Conservation (phyloP, 37 sponge, comb jelly and placozoan genomes). For the Hormiphora californensis region DNA sequence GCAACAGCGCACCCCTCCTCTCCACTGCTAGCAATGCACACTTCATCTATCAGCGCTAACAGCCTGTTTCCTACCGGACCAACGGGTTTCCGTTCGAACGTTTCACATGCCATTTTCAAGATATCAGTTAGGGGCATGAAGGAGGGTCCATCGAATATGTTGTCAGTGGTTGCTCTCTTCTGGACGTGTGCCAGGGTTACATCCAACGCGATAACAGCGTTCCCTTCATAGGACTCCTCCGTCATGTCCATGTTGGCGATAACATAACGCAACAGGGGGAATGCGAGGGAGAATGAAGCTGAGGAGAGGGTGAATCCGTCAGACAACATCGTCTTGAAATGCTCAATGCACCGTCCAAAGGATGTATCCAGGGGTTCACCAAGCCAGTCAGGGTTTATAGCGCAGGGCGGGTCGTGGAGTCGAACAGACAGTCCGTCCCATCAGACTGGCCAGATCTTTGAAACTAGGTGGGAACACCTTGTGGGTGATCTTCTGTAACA, state of each 20-base stretch:
- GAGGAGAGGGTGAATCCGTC: conserved; percentile 43
- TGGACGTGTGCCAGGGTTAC: neutral
- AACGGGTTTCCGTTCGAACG: conserved; percentile 34
- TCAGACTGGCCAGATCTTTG: conserved; percentile 1
- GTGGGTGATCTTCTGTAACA: neutral
- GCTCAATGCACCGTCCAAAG: neutral
- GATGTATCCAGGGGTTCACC: neutral
- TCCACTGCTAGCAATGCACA: conserved; percentile 24
- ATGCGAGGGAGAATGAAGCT: conserved; percentile 27
- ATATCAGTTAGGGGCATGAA: conserved; percentile 38
- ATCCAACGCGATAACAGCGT: conserved; percentile 39
- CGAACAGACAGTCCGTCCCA: conserved; percentile 33
- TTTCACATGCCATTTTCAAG: conserved; percentile 28
- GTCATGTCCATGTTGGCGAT: neutral
- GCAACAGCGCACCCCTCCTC: conserved; percentile 9
- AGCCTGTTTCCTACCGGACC: conserved; percentile 2
- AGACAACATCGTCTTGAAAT: neutral
- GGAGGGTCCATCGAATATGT: conserved; percentile 47
- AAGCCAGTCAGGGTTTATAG: conserved; percentile 31
- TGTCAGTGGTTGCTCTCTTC: conserved; percentile 27
- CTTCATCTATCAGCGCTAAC: conserved; percentile 19
- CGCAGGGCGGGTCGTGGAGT: conserved; percentile 21
- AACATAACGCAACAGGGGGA: conserved; percentile 44
- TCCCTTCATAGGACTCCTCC: conserved; percentile 13
- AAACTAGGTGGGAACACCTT: conserved; percentile 7